Percentiles rank a stretch among this genome's conserved stretches.
Conservation (phyloP, 2,888 invertebrate species). For the Orchesella flavescens region DNA sequence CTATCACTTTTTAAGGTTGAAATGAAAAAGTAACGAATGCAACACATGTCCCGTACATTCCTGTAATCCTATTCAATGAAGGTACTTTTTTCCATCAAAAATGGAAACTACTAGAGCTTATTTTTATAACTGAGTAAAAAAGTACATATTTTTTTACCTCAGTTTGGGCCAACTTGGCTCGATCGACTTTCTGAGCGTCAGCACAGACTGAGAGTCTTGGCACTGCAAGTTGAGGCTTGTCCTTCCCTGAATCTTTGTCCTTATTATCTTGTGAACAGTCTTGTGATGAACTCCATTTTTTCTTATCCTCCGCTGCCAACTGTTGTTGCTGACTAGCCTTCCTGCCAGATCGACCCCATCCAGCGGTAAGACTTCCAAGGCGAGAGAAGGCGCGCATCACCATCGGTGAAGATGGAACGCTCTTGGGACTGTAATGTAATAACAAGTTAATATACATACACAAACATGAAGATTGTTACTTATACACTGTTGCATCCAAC, state of each 20-base stretch:
- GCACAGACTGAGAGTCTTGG: conserved; percentile 91
- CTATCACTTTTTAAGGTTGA: too few species aligned
- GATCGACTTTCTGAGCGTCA: conserved; percentile 93
- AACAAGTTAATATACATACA: background rate
- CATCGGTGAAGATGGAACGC: conserved; percentile 95
- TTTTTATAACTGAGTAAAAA: too few species aligned
- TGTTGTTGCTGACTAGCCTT: conserved; percentile 76
- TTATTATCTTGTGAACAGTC: conserved; percentile 81
- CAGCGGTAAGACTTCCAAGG: conserved; percentile 90
- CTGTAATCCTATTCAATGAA: too few species aligned
- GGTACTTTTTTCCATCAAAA: too few species aligned
- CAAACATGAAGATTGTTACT: too few species aligned
- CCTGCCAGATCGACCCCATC: conserved; percentile 90
- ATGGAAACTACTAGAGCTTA: too few species aligned
- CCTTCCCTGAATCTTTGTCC: conserved; percentile 75
- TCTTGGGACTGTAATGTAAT: conserved; percentile 82
- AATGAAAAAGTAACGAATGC: too few species aligned
- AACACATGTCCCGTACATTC: too few species aligned
- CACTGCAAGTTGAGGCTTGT: conserved; percentile 86
- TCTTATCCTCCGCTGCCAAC: conserved; percentile 88
- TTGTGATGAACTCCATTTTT: conserved; percentile 87
- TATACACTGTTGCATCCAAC: background rate
- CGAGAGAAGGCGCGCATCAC: conserved; percentile 93
- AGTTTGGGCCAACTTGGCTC: conserved; percentile 91
- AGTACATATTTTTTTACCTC: conserved; percentile 78